phyloP scores from a whole-genome alignment of 2,888 invertebrate species.

The Leucoptera coffeella region DNA sequence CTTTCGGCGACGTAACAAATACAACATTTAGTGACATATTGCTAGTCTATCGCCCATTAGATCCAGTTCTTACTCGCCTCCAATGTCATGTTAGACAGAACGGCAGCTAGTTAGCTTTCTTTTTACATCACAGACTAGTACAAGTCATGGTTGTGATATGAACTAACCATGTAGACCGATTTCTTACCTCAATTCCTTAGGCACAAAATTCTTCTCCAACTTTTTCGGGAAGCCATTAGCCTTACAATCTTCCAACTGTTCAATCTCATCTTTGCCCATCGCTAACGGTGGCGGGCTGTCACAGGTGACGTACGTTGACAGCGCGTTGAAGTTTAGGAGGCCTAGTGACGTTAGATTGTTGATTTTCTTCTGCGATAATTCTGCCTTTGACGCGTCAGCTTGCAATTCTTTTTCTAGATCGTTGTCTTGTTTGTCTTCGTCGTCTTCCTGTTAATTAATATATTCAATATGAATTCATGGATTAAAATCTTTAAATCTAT shows the following conservation, averaged over 20 bases:
- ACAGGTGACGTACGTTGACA: slow-evolving; percentile 64
- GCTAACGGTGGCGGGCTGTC: slow-evolving; percentile 79
- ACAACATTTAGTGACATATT: no score
- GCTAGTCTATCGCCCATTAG: no score
- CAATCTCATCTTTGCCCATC: slow-evolving; percentile 70
- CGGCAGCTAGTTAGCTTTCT: no score
- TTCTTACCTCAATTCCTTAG: slow-evolving; percentile 50
- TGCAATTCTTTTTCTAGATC: slow-evolving; percentile 37
- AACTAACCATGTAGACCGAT: no score
- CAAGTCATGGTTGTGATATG: no score
- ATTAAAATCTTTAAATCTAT: no score
- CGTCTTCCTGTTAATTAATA: no score
- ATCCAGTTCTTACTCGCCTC: no score
- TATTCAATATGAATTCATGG: no score
- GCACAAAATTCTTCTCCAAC: slow-evolving; percentile 63
- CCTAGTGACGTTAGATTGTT: slow-evolving; percentile 26
- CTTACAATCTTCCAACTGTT: slow-evolving; percentile 65
- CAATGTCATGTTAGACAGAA: no score
- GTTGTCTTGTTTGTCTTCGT: slow-evolving; percentile 21
- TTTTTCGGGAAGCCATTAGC: slow-evolving; percentile 66
- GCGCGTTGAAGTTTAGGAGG: slow-evolving; percentile 37
- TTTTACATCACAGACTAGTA: no score
- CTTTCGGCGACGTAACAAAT: no score
- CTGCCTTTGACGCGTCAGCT: slow-evolving; percentile 30
- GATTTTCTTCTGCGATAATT: slow-evolving; percentile 25